Percentiles rank a stretch among this genome's conserved stretches.
These are phyloP conservation scores for Hofmannophila pseudospretella DNA, from an alignment of 2,888 invertebrate species.

Conservation along the genomic window DNA sequence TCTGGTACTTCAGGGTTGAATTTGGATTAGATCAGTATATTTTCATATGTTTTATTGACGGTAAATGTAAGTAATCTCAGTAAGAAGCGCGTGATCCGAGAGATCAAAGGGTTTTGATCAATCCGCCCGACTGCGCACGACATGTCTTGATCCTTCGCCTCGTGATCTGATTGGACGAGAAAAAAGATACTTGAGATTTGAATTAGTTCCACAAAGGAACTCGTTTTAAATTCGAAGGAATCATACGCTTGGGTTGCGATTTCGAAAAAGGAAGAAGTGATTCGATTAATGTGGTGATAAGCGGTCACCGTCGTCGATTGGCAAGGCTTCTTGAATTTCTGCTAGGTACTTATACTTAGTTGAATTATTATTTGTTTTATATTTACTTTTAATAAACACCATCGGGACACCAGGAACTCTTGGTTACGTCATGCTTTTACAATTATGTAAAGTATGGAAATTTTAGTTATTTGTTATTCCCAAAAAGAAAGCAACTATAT, in stretches of 20 bases:
- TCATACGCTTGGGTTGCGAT: not conserved
- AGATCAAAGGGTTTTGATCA: conserved; percentile 70
- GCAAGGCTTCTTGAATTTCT: too few species aligned
- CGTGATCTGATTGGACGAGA: conserved; percentile 5
- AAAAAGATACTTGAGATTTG: not conserved
- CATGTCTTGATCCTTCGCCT: conserved; percentile 50
- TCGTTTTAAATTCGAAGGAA: not conserved
- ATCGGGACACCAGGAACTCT: too few species aligned
- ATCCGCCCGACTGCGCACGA: conserved; percentile 43
- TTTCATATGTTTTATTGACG: conserved; percentile 34
- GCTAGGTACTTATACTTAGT: too few species aligned
- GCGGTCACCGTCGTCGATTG: too few species aligned
- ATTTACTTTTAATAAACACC: too few species aligned
- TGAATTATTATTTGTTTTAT: too few species aligned
- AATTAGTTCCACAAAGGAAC: not conserved
- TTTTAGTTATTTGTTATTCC: too few species aligned
- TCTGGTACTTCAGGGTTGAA: conserved; percentile 11
- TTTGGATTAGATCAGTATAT: conserved; percentile 6
- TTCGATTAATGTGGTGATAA: too few species aligned
- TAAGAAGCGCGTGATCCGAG: conserved; percentile 65
- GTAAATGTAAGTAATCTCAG: conserved; percentile 61
- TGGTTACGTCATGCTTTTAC: too few species aligned
- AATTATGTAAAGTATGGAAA: too few species aligned
- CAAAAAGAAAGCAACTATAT: too few species aligned
- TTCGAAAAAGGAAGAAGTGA: not conserved